These are phyloP conservation scores for Python bivittatus DNA, from an alignment of 2,113 vertebrate genomes.

Conservation along the genomic window DNA sequence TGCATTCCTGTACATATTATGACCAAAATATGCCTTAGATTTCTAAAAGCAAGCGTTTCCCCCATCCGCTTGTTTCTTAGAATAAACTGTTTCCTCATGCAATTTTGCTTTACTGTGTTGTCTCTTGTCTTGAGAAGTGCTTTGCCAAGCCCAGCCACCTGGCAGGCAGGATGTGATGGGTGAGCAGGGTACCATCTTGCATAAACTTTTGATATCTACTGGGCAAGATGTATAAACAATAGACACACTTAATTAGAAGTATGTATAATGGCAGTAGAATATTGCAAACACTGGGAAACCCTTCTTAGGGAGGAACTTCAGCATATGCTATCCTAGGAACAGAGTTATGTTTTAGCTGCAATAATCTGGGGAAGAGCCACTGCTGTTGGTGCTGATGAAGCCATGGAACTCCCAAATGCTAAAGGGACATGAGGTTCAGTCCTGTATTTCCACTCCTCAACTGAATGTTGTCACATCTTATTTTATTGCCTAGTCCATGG, in stretches of 20 bases:
- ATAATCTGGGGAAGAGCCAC: background rate
- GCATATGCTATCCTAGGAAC: background rate
- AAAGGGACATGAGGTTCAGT: background rate
- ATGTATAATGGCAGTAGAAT: background rate
- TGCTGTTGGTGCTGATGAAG: background rate
- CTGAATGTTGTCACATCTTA: background rate
- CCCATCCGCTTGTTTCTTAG: background rate
- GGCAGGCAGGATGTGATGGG: background rate
- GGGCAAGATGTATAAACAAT: background rate
- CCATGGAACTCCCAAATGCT: background rate
- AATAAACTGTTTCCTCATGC: background rate
- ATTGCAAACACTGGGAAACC: background rate
- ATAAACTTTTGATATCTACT: background rate
- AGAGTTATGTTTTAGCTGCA: background rate
- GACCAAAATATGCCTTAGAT: background rate
- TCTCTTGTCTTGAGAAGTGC: background rate
- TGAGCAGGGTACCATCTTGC: background rate
- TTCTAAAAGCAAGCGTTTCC: background rate
- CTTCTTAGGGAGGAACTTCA: background rate
- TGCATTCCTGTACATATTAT: background rate
- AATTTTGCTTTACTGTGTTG: background rate
- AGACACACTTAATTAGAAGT: background rate
- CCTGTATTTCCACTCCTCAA: background rate
- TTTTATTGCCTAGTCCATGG: background rate
- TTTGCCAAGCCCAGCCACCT: background rate